These are phyloP conservation scores for Momotus momota DNA, from an alignment of 2,797 vertebrate species.

Conservation along the genomic window DNA sequence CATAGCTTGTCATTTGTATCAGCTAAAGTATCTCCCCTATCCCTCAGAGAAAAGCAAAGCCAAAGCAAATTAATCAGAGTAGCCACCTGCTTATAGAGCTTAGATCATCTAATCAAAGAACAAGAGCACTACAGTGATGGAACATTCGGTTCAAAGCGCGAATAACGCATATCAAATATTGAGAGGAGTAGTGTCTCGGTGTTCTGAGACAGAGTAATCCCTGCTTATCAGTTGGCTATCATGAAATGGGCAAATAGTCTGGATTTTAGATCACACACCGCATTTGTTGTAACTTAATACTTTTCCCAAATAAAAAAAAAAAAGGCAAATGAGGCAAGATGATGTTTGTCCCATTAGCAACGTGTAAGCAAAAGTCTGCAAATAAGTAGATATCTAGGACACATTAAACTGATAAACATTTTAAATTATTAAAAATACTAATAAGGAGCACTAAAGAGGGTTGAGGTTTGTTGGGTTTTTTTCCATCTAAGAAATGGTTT, in stretches of 20 bases:
- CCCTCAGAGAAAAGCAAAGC: background rate
- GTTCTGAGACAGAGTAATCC: background rate
- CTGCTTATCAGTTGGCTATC: background rate
- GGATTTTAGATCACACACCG: background rate
- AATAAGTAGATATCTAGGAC: slow-evolving; percentile 42
- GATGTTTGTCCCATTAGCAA: slow-evolving; percentile 35
- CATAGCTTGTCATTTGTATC: background rate
- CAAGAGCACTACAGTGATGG: background rate
- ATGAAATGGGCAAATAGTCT: background rate
- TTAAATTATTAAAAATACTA: slow-evolving; percentile 56
- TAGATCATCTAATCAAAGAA: slow-evolving; percentile 7
- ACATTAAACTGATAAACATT: slow-evolving; percentile 27
- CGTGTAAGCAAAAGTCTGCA: slow-evolving; percentile 10
- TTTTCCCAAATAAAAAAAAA: background rate
- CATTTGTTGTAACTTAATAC: background rate
- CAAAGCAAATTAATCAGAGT: slow-evolving; percentile 9
- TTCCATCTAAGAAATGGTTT: background rate
- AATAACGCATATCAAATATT: background rate
- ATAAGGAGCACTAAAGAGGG: background rate
- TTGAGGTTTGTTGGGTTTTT: background rate
- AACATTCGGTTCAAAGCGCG: background rate
- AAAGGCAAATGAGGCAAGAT: background rate
- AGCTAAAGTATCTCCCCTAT: background rate
- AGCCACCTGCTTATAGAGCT: slow-evolving; percentile 8
- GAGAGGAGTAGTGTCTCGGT: background rate